Percentiles rank a stretch among this genome's conserved stretches.
Conservation (phyloP, 1,140 invertebrate species). For the Cotesia vestalis region DNA sequence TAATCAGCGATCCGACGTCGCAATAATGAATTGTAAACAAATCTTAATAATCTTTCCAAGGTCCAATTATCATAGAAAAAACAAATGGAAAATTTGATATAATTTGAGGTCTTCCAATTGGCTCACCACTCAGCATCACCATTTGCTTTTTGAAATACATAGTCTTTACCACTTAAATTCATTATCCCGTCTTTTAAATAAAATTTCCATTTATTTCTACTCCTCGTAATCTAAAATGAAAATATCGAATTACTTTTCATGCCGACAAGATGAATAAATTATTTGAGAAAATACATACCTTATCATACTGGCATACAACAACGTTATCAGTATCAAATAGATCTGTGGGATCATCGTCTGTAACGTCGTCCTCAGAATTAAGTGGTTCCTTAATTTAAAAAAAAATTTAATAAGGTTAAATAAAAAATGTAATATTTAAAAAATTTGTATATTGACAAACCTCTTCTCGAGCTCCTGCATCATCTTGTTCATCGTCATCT, state of each 20-base stretch:
- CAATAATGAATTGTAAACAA: too few species aligned
- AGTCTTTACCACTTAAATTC: constrained; percentile 98
- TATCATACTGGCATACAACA: constrained; percentile 99
- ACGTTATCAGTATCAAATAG: constrained; percentile 98
- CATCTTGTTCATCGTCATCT: constrained; percentile 78
- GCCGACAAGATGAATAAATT: constrained; percentile 38
- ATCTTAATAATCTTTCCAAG: too few species aligned
- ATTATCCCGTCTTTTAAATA: constrained; percentile 99
- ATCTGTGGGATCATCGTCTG: constrained; percentile 94
- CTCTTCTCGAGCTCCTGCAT: constrained; percentile 68
- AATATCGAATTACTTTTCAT: constrained; percentile 28
- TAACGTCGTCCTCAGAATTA: constrained; percentile 96
- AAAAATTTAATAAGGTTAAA: constrained; percentile 12
- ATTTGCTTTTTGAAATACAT: constrained; percentile 97
- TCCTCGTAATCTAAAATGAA: constrained; percentile 87
- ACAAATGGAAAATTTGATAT: constrained; percentile 2
- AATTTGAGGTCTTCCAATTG: neutral
- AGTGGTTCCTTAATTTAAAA: constrained; percentile 81
- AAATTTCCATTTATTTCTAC: constrained; percentile 99
- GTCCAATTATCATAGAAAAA: neutral
- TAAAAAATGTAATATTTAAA: neutral
- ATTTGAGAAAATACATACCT: constrained; percentile 69
- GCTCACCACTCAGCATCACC: constrained; percentile 98
- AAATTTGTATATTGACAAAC: constrained; percentile 47
- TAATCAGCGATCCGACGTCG: too few species aligned